phyloP scores from a whole-genome alignment of 2,797 vertebrate genomes.

The Danio jaintianensis region DNA sequence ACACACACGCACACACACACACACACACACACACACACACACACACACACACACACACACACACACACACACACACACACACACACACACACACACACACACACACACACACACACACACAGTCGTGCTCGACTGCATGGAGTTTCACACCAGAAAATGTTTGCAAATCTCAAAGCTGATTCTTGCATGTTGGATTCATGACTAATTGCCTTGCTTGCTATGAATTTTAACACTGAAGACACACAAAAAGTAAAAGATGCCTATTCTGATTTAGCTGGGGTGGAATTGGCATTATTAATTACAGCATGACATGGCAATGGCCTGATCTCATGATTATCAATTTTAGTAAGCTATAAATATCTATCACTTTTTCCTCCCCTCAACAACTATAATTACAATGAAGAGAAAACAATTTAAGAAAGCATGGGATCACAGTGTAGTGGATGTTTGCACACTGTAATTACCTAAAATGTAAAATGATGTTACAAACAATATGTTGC shows the following conservation, averaged over 20 bases:
- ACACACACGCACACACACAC: too few relatives aligned
- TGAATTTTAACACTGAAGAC: not conserved
- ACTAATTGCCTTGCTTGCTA: constrained; percentile 6
- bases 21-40: too few relatives aligned
- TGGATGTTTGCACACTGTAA: too few relatives aligned
- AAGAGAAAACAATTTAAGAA: too few relatives aligned
- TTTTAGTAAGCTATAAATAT: not conserved
- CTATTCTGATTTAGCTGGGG: not conserved
- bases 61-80: not conserved
- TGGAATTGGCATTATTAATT: not conserved
- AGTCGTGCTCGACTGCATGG: not conserved
- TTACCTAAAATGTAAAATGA: too few relatives aligned
- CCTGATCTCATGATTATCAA: not conserved
- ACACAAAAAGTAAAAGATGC: not conserved
- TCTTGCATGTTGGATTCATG: not conserved
- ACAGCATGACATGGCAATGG: not conserved
- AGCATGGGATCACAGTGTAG: too few relatives aligned
- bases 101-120: not conserved
- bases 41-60: too few relatives aligned
- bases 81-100: not conserved
- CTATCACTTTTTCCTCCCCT: not conserved
- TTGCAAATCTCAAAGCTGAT: constrained; percentile 16
- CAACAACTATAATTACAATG: too few relatives aligned
- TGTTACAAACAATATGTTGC: too few relatives aligned
- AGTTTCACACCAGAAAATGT: constrained; percentile 19